Evolutionary conservation across 2,797 vertebrate species (phyloP).

Genomic region (Poeciliopsis infans): DNA sequence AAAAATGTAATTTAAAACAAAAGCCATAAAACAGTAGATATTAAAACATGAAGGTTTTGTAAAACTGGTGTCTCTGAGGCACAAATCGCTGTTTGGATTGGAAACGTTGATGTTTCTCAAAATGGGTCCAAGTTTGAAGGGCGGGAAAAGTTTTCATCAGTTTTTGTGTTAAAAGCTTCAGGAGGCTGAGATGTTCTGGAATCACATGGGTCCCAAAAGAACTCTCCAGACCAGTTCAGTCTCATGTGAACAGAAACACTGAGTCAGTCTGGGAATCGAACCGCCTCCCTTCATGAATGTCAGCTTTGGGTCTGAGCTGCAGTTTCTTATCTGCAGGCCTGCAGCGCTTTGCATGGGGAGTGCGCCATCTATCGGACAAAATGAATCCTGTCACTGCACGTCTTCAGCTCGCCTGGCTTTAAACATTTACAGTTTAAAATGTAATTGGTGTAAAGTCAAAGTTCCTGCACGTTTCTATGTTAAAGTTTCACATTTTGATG

Average conservation of each 20-base stretch:
- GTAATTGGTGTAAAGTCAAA: neutral
- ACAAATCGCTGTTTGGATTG: too few relatives aligned
- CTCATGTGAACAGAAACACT: neutral
- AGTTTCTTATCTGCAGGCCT: conserved; percentile 8
- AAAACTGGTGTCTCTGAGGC: too few relatives aligned
- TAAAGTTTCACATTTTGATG: neutral
- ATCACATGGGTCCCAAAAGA: neutral
- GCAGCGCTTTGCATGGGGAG: conserved; percentile 69
- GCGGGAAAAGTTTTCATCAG: neutral
- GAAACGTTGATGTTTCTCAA: too few relatives aligned
- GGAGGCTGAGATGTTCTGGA: neutral
- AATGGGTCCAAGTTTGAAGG: neutral
- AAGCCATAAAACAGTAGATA: neutral
- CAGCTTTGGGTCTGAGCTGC: conserved; percentile 11
- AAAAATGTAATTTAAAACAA: neutral
- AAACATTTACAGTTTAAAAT: neutral
- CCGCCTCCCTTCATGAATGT: neutral
- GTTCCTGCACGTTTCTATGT: neutral
- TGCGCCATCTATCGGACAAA: conserved; percentile 80
- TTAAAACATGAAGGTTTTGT: neutral
- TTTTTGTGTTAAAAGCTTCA: neutral
- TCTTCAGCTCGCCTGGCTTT: neutral
- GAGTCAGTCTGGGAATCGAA: neutral
- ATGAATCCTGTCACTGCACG: neutral
- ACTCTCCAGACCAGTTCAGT: neutral